Base-by-base conservation (phyloP, 2,888 invertebrate genomes). In the Conops quadrifasciatus region DNA sequence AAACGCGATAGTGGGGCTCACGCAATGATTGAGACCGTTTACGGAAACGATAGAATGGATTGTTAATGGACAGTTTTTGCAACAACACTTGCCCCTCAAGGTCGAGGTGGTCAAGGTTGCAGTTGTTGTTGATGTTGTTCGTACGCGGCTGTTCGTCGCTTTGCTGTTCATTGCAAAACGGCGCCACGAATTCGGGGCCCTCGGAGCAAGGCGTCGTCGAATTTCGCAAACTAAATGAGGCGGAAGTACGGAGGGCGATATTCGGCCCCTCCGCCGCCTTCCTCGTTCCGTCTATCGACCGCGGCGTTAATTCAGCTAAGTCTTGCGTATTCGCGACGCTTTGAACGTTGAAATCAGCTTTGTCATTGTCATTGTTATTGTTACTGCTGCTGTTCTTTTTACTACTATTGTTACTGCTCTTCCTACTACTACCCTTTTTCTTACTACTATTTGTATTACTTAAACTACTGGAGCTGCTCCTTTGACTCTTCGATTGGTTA, bases 1-100 rank as follows among this genome's bases (percentile, higher is more conserved):
- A 75, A 9, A 74, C 66, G 13, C 75, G 77, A n/a, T 75, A 72
- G 0, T 70, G 72, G 67, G 79, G 75, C 72, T 81, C 79, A 63
- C 80, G 80, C 30, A 84, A 73, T 11, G 84, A 84, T 59, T 80
- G 77, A 70, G 84, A 84, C 71, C 84, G 83, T 72, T 84, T 84
- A 75, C 82, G 81, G 75, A 84, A 84, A 72, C 82, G 78, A 78
- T 84, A 84, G 74, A 84, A 84, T 0, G 84, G 84, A 80, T 84
- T 84, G 69, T 83, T 84, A 19, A 83, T 81, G 72, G 81, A 81
- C n/a, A 84, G 74, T 72, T 79, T 82, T 60, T 81, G 80, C 60
- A 84, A 73, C 56, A 84, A 68, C 60, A 76, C 71, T 73, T 77
- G 79, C 47, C 78, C 79, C 70, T 82, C 82, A 13, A 70, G 69